Percentiles rank a stretch among this genome's conserved stretches.
phyloP scores from a whole-genome alignment of 2,797 vertebrate species.

The Lerista edwardsae region DNA sequence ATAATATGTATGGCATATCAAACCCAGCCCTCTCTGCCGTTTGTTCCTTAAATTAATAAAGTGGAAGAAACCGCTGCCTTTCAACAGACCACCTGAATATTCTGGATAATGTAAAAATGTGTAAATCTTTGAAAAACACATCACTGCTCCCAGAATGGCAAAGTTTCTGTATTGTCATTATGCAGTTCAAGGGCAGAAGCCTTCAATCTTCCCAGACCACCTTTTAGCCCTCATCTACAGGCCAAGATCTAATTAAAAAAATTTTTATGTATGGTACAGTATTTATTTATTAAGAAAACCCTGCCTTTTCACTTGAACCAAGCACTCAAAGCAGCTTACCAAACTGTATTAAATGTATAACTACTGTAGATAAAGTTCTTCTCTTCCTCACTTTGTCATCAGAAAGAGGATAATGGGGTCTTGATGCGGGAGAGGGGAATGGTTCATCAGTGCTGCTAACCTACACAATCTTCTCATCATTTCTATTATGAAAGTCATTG shows the following conservation, averaged over 20 bases:
- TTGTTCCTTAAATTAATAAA: not conserved
- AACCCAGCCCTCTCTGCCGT: not conserved
- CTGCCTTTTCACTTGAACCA: too few species aligned
- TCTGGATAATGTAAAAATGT: not conserved
- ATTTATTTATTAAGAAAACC: too few species aligned
- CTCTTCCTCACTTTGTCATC: not conserved
- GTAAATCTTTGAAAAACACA: not conserved
- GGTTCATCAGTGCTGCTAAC: not conserved
- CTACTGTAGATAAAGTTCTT: too few species aligned
- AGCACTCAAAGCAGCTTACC: too few species aligned
- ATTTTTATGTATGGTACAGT: not conserved
- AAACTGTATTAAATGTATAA: too few species aligned
- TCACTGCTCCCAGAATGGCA: not conserved
- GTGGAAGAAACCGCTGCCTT: not conserved
- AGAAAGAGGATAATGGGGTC: not conserved
- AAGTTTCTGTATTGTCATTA: not conserved
- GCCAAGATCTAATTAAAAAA: too few species aligned
- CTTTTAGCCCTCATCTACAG: too few species aligned
- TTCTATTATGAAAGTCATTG: not conserved
- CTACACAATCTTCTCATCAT: constrained; percentile 1
- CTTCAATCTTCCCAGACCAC: not conserved
- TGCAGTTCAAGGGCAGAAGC: not conserved
- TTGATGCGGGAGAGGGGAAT: constrained; percentile 10
- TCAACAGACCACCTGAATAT: not conserved
- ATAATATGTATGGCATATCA: not conserved